Base-by-base conservation (phyloP, 1,140 invertebrate species). In the Penaeus chinensis region DNA sequence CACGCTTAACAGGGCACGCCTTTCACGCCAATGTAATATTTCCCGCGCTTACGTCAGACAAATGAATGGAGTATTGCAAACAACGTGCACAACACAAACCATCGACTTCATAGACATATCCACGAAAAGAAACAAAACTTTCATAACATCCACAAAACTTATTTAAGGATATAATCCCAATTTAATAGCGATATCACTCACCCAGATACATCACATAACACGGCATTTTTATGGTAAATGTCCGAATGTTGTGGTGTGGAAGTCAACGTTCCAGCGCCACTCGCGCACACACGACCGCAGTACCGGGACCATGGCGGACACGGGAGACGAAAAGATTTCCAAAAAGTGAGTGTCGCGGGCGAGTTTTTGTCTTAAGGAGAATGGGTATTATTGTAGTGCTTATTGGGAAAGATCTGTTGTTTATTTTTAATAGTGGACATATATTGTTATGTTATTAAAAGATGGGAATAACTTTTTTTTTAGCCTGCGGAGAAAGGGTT, bases 261-360 rank as follows among this genome's bases (percentile, higher is more conserved):
- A 20, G 69, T 62, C 71, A 24, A 65, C 42, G 77, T 42, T 69
- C 22, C 11, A 69, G 2, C 4, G n/a, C 24, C 60, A 37, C 24
- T 54, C 78, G 20, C 74, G 65, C 42, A 65, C 47, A 61, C 81
- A 81, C 27, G 4, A n/a, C 62, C 62, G 86, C 76, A 76, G 22
- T 22, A n/a, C 62, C 62, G 86, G 80, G 85, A 77, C 61, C 37
- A 95, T 95, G 94, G 94, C 93, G 91, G 94, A 95, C 88, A 91
- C 91, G 88, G 90, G 90, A 65, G 92, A 89, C 90, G 94, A 94
- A 93, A 94, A 94, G 90, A 89, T 95, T 88, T 95, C 95, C 7
- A 95, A 95, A 93, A 95, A 95, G 89, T 89, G 63, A 95, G 95
- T 20, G 16, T 60, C 20, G 0, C 54, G 7, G 3, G 22, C 24